Evolutionary conservation across 2,888 invertebrate genomes (phyloP), one percentile per base, ranked within the genome.

Genomic region (Oconnorella tubifera): DNA sequence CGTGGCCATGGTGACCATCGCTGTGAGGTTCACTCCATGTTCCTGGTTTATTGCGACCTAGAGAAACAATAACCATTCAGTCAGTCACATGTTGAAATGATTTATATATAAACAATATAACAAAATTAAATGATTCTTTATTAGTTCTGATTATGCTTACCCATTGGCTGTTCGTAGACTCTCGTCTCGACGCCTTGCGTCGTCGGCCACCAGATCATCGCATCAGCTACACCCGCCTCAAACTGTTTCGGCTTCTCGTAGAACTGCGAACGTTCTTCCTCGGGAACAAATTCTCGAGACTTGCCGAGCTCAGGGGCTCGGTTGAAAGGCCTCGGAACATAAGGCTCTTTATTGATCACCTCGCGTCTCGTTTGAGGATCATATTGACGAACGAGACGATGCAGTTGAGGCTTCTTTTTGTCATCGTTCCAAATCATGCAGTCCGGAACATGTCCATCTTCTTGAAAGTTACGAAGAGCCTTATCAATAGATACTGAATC

Each of bases 181-280:
- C 25, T 19, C 6, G 53, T 51, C 53, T 6, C 10, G 25, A 51
- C 53, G 25, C 25, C 4, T 27, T 51, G 53, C 53, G 53, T 23
- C 6, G 53, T 51, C 25, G 53, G 53, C 53, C 53, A 51, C 53
- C 53, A 51, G 53, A 51, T 51, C 53, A 51, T 51, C 53, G 53
- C 10, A 6, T 51, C 53, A 6, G 14, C 53, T 27, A 51, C 53
- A 27, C 53, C 53, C 10, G 14, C 14, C 25, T 51, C 53, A 4
- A 6, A 6, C 14, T 51, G 14, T 27, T 51, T 51, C 25, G 53
- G 53, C 53, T 51, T 51, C 14, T 19, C 10, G 4, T 10, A 23
- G 25, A 51, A 51, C 14, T 10, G 6, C 6, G 53, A 19, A 6
- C 53, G 10, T 27, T 51, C 53, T 6, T 51, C 53, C 25, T 51